These are phyloP conservation scores for Solenopsis invicta DNA, from an alignment of 1,140 invertebrate species.

Conservation along the genomic window DNA sequence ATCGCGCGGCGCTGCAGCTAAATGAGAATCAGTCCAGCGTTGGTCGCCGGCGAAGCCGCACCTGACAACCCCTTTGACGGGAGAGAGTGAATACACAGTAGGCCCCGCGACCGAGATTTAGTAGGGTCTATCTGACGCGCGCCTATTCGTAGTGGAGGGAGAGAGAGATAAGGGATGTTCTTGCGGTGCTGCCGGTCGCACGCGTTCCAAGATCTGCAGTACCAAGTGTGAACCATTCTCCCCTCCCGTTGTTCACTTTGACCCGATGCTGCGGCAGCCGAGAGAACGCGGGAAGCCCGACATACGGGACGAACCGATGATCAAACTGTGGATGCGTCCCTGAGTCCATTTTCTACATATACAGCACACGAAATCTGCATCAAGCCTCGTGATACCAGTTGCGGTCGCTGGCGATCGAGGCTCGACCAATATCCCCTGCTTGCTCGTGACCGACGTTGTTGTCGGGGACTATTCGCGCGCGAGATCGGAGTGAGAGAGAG, in stretches of 20 bases:
- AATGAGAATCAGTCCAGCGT: conserved; percentile 86
- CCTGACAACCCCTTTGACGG: conserved; percentile 67
- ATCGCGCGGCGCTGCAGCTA: conserved; percentile 81
- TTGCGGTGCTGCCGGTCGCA: conserved; percentile 62
- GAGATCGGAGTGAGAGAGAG: conserved; percentile 20
- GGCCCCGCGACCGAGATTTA: conserved; percentile 40
- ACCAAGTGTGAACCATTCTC: conserved; percentile 23
- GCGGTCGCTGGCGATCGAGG: conserved; percentile 1
- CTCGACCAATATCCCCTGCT: neutral
- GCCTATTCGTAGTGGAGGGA: neutral
- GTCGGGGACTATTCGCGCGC: neutral
- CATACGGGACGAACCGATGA: conserved; percentile 30
- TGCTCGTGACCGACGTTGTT: neutral
- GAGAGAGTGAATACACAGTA: conserved; percentile 47
- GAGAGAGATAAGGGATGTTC: conserved; percentile 15
- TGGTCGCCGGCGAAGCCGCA: conserved; percentile 84
- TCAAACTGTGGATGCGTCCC: conserved; percentile 42
- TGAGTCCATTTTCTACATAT: conserved; percentile 43
- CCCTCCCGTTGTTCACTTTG: conserved; percentile 19
- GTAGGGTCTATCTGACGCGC: conserved; percentile 16
- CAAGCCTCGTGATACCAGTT: neutral
- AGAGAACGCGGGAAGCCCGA: conserved; percentile 51
- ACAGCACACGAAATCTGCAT: neutral
- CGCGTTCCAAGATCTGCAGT: conserved; percentile 59
- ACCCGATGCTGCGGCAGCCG: conserved; percentile 48